Percentiles rank a stretch among this genome's conserved stretches.
phyloP scores from a whole-genome alignment of 2,888 invertebrate species.

The Pandemis cinnamomeana region DNA sequence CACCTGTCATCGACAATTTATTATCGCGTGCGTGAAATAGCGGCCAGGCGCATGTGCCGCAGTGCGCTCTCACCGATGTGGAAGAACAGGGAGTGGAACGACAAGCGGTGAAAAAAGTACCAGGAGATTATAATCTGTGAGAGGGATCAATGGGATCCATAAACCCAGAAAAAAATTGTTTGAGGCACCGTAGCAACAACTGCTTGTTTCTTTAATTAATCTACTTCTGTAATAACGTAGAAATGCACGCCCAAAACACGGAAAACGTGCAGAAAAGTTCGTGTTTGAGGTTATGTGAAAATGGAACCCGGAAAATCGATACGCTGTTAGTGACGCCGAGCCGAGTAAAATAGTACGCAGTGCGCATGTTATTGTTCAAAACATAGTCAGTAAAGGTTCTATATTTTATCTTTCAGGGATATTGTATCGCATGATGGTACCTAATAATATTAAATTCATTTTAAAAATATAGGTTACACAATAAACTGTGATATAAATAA shows the following conservation, averaged over 20 bases:
- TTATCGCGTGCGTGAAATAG: too few relatives aligned
- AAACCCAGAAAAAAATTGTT: neutral
- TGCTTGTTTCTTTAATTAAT: neutral
- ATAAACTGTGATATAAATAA: too few relatives aligned
- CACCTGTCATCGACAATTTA: too few relatives aligned
- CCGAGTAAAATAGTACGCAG: neutral
- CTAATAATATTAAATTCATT: too few relatives aligned
- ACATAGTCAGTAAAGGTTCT: too few relatives aligned
- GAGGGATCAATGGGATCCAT: neutral
- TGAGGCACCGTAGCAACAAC: neutral
- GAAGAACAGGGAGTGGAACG: neutral
- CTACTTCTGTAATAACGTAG: neutral
- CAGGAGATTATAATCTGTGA: neutral
- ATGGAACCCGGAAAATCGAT: neutral
- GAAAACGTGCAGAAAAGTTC: neutral
- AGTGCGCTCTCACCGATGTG: neutral
- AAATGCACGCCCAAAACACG: neutral
- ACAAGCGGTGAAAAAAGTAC: constrained; percentile 9
- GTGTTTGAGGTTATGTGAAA: constrained; percentile 1
- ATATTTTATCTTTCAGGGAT: too few relatives aligned
- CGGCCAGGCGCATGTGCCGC: neutral
- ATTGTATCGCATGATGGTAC: too few relatives aligned
- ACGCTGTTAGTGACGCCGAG: neutral
- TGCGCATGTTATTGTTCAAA: neutral
- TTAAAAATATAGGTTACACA: too few relatives aligned